Base-by-base conservation (phyloP, 2,888 invertebrate species). In the Cremastobaeus sp. region DNA sequence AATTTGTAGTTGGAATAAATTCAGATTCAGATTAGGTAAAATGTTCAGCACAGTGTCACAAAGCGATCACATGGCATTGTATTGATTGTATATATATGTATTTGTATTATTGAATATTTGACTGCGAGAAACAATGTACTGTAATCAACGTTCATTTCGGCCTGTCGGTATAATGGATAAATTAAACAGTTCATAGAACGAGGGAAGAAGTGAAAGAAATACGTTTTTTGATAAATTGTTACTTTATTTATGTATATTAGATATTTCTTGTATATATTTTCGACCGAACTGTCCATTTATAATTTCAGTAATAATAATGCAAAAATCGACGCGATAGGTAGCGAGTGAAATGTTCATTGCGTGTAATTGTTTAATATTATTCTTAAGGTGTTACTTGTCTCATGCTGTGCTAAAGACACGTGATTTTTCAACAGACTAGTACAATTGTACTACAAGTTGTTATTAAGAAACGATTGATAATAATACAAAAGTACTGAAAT, bases 401-500 rank as follows among this genome's bases (percentile, higher is more conserved):
- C 50, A 66, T 57, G 66, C 66, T 66, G 66, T 66, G 57, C 57
- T 66, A 68, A 59, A 52, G 30, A 52, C 52, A 45, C 59, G 59
- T 59, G 69, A 69, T 69, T 54, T 48, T 55, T 48, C 45, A 41
- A 65, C 62, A 64, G 69, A 76, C 76, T 52, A 70, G 74, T 75
- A 77, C 77, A 74, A 76, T 65, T 74, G 78, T 78, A 77, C 65
- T 76, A 78, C 72, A 77, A 76, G 69, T 69, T 76, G 66, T 70
- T 78, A 78, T 77, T 74, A 75, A 76, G 68, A 68, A 77, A 79
- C 76, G 62, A 80, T 78, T 77, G 76, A 79, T 73, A 76, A 74
- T 72, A 70, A 80, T 48, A 77, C 70, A 78, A n/a, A 75, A 74
- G 78, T 77, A 79, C 76, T 79, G 77, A 78, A 78, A 75, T 78